Base-by-base conservation (phyloP, 2,797 vertebrate species). In the Bradypodion ventrale region DNA sequence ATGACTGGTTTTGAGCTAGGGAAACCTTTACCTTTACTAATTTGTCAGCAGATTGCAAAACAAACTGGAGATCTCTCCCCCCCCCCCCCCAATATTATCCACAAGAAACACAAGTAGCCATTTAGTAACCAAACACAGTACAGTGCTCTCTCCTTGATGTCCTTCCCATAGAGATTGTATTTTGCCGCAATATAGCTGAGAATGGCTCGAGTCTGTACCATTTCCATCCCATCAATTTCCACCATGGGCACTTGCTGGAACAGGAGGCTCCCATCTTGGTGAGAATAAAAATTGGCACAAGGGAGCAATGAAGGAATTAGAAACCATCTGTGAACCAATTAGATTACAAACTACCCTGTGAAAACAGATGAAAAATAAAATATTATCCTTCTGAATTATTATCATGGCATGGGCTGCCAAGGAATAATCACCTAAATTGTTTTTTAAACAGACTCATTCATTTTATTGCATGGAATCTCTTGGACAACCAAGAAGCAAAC, bases 221-320 rank as follows among this genome's bases (percentile, higher is more conserved):
- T 93, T 85, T 95, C 97, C 97, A 98, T 96, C 35, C 97, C 97
- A 89, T 99, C 98, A 0, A 97, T 98, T 91, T 99, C 97, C 56
- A 99, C 97, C 96, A 98, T 69, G 12, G 98, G 98, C 32, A 98
- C 94, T 86, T 98, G 97, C 77, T 97, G 94, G 83, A 97, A 99
- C 93, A 98, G 89, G 86, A 98, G 95, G 1, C 1, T 62, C 90
- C 97, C 97, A 89, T 95, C 98, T 98, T 79, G 29, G 83, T 92
- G 37, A 5, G 82, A 83, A 56, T 2, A 2, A 56, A 56, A 5
- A 56, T 56, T 56, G 52, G 15, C 10, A 15, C 4, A 19, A 85
- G 80, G 82, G 72, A 9, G 72, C 1, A 42, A 68, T 85, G 46
- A 65, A 21, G 60, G 10, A 23, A 9, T 21, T 56, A 72, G n/a